Conservation (phyloP, 1,140 invertebrate genomes). For the Pinna nobilis region DNA sequence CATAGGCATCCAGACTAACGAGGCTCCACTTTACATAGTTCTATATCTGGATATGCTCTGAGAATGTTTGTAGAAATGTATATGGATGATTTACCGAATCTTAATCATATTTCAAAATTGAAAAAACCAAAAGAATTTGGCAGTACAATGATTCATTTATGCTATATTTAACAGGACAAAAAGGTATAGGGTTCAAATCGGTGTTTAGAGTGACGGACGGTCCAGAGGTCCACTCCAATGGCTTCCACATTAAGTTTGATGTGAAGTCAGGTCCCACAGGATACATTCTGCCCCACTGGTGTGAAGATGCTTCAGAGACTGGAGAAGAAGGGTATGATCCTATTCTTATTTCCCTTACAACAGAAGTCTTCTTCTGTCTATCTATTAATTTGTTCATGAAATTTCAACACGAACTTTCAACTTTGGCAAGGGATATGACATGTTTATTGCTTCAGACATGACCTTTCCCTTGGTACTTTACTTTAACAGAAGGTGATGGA, state of each 20-base stretch:
- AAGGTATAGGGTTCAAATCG: constrained; percentile 76
- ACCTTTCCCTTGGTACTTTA: not conserved
- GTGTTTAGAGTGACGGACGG: constrained; percentile 72
- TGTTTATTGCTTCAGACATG: too few species aligned
- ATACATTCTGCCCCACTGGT: constrained; percentile 74
- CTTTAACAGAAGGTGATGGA: not conserved
- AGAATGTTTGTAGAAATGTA: too few species aligned
- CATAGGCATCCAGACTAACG: too few species aligned
- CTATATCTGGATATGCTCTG: too few species aligned
- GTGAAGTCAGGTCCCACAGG: constrained; percentile 70
- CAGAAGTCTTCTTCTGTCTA: too few species aligned
- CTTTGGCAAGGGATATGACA: too few species aligned
- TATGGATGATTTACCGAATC: too few species aligned
- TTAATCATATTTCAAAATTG: too few species aligned
- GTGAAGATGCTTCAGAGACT: constrained; percentile 39
- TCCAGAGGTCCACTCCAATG: constrained; percentile 75
- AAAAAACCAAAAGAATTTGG: too few species aligned
- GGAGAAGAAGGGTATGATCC: constrained; percentile 33
- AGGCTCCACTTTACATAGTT: too few species aligned
- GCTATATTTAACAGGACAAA: constrained; percentile 74
- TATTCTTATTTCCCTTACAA: too few species aligned
- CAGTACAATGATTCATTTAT: too few species aligned
- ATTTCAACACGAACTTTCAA: not conserved
- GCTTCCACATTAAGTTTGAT: constrained; percentile 74
- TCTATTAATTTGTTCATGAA: not conserved